Evolutionary conservation across 2,113 vertebrate genomes (phyloP).

Genomic region (Caranx ignobilis): DNA sequence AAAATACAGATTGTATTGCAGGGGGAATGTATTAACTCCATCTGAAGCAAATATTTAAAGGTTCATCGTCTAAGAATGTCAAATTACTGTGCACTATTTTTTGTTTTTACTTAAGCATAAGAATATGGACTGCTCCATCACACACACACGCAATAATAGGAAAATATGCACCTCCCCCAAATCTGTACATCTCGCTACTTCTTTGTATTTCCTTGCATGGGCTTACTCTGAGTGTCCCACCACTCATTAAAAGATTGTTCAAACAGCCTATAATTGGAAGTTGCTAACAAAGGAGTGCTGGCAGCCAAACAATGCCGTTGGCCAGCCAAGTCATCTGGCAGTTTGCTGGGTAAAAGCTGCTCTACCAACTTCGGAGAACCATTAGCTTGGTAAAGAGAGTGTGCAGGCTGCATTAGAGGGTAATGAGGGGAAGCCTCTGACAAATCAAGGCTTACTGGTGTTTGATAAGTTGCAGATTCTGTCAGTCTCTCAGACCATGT

Average conservation of each 20-base stretch:
- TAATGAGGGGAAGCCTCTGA: neutral
- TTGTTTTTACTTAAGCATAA: neutral
- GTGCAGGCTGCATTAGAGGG: slow-evolving; percentile 2
- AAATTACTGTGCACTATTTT: neutral
- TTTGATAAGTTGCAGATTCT: neutral
- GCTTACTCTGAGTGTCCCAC: neutral
- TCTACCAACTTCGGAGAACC: slow-evolving; percentile 6
- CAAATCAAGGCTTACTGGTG: neutral
- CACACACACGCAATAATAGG: slow-evolving; percentile 1
- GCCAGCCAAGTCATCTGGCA: slow-evolving; percentile 22
- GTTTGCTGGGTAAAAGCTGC: slow-evolving; percentile 27
- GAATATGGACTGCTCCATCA: neutral
- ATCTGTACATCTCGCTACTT: neutral
- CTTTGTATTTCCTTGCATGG: neutral
- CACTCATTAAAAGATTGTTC: slow-evolving; percentile 36
- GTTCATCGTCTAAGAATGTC: neutral
- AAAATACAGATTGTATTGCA: slow-evolving; percentile 1
- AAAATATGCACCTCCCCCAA: neutral
- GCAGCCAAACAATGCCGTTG: slow-evolving; percentile 6
- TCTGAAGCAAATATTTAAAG: neutral
- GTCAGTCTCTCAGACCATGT: neutral
- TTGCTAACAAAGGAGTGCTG: slow-evolving; percentile 20
- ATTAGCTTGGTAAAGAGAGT: slow-evolving; percentile 2
- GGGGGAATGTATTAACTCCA: neutral
- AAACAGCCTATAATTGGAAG: slow-evolving; percentile 40